phyloP scores from a whole-genome alignment of 1,140 invertebrate species.

The Papilio xuthus region DNA sequence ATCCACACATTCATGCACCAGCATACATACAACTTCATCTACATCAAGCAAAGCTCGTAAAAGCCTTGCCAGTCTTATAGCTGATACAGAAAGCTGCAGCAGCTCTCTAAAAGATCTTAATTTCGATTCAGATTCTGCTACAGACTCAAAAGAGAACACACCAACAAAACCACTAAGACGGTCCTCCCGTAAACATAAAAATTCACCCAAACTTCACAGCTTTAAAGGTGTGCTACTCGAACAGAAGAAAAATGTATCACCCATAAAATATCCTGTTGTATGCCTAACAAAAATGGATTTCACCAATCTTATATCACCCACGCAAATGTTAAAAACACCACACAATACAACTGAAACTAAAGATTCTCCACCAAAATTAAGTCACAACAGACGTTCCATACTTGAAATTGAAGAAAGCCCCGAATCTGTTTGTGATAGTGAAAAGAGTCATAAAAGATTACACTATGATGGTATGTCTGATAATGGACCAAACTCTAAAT shows the following conservation, averaged over 20 bases:
- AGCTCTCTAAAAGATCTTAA: conserved; percentile 79
- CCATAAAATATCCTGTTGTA: conserved; percentile 66
- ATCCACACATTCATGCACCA: conserved; percentile 72
- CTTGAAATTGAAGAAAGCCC: conserved; percentile 71
- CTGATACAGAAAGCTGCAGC: conserved; percentile 79
- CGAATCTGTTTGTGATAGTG: conserved; percentile 62
- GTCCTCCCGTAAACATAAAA: conserved; percentile 55
- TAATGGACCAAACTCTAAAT: conserved; percentile 60
- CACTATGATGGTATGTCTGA: conserved; percentile 66
- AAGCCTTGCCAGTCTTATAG: conserved; percentile 72
- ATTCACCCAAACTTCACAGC: conserved; percentile 67
- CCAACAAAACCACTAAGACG: conserved; percentile 62
- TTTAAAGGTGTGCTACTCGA: conserved; percentile 72
- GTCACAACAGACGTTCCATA: conserved; percentile 61
- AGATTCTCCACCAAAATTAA: conserved; percentile 66
- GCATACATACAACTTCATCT: conserved; percentile 69
- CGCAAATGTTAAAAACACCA: conserved; percentile 80
- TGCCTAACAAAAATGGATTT: conserved; percentile 72
- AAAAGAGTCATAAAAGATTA: conserved; percentile 69
- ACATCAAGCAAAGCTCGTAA: conserved; percentile 71
- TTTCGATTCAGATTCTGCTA: conserved; percentile 74
- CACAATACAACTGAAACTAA: conserved; percentile 70
- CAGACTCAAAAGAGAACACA: conserved; percentile 77
- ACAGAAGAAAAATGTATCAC: conserved; percentile 69
- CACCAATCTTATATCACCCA: conserved; percentile 70